phyloP scores from a whole-genome alignment of 2,113 vertebrate genomes.

The Benitochromis conjunctus region DNA sequence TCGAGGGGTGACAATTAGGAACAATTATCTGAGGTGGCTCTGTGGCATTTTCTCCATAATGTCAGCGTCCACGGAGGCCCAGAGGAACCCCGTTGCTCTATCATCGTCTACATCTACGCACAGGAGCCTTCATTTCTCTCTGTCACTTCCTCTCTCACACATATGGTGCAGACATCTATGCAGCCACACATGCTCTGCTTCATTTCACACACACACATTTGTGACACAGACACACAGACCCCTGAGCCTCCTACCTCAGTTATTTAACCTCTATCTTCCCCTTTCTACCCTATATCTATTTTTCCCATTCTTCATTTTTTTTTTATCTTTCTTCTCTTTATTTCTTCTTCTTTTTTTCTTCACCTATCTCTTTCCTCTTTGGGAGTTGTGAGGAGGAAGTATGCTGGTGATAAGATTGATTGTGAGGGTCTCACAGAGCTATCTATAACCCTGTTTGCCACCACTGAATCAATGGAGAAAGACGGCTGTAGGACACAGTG shows the following conservation, averaged over 20 bases:
- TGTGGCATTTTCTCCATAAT: neutral
- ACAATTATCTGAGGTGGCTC: conserved; percentile 5
- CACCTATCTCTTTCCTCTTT: neutral
- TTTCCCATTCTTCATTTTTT: neutral
- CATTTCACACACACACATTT: neutral
- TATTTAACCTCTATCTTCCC: neutral
- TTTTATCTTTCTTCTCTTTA: neutral
- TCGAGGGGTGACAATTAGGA: conserved; percentile 12
- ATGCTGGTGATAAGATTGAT: conserved; percentile 53
- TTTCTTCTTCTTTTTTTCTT: neutral
- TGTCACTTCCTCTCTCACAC: conserved; percentile 46
- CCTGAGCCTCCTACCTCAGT: neutral
- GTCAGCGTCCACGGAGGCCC: conserved; percentile 7
- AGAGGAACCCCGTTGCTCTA: conserved; percentile 31
- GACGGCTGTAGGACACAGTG: conserved; percentile 19
- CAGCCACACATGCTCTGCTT: neutral
- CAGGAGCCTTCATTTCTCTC: conserved; percentile 32
- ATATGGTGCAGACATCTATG: neutral
- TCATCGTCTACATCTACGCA: conserved; percentile 30
- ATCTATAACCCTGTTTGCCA: conserved; percentile 61
- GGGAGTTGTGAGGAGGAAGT: conserved; percentile 43
- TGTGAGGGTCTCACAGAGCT: conserved; percentile 34
- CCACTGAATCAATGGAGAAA: conserved; percentile 40
- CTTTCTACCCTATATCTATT: neutral
- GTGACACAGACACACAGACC: neutral